Base-by-base conservation (phyloP, 2,888 invertebrate genomes). In the Nomada ferruginata region DNA sequence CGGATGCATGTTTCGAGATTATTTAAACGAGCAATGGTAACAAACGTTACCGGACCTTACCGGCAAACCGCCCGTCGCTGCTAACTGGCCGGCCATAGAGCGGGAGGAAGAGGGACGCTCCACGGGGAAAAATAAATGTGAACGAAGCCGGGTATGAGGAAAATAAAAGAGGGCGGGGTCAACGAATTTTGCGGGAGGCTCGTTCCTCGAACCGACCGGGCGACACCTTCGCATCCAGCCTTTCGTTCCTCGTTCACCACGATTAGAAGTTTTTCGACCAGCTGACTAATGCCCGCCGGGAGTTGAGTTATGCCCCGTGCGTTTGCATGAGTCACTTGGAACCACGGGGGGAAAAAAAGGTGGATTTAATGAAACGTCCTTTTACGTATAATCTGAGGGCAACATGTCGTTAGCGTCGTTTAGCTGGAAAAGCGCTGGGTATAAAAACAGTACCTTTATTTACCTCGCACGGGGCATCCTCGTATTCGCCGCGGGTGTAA, bases 1-100 rank as follows among this genome's bases (percentile, higher is more conserved):
- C 90, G 89, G 90, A 91, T 89, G 90, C 92, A 91, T 92, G 92
- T 92, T 92, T 92, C 91, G 89, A 91, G 90, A 92, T 92, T 92
- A 92, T 92, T 92, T 92, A 92, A 91, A 91, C 90, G 90, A 89
- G 91, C 90, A 90, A 90, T 91, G 88, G 89, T 90, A 90, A 89
- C 87, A 88, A 90, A 89, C 88, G 85, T 87, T 89, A 81, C 88
- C 79, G 88, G 83, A 76, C 86, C 86, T 87, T 88, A 88, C 88
- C 88, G 87, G 88, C 79, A 60, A 79, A 85, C 80, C 65, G 81
- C 85, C 84, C 78, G 82, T 80, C 82, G 83, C 74, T 79, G 84
- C 82, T 87, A 86, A 87, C 87, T 81, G 84, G 82, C 86, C 73
- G 74, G 61, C 44, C 47, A 23, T 11, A 42, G 53, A 5, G 10